These are phyloP conservation scores for Lamellibrachia columna DNA, from an alignment of 2,888 invertebrate genomes.

Conservation along the genomic window DNA sequence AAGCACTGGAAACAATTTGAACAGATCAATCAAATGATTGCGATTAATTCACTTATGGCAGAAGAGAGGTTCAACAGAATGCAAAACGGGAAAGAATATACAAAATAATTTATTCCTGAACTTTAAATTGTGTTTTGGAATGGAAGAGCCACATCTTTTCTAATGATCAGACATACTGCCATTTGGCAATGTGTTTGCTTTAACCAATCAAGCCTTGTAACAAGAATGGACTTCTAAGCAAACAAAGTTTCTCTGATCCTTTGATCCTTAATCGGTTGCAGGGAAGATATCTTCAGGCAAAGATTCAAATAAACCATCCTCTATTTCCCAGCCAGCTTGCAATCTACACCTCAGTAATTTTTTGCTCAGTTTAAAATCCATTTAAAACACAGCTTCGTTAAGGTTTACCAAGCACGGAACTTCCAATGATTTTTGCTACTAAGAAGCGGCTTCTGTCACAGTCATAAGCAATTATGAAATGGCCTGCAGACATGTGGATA, in stretches of 20 bases:
- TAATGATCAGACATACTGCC: background rate
- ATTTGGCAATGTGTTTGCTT: background rate
- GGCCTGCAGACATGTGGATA: background rate
- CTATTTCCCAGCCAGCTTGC: background rate
- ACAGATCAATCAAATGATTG: background rate
- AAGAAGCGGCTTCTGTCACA: background rate
- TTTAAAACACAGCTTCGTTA: background rate
- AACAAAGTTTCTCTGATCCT: background rate
- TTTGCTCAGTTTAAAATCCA: background rate
- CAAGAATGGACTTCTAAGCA: background rate
- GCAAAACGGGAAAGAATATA: background rate
- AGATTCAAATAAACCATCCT: background rate
- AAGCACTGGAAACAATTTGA: background rate
- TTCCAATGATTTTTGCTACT: background rate
- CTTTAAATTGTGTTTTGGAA: background rate
- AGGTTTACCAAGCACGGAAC: background rate
- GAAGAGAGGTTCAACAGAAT: background rate
- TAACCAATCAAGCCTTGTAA: background rate
- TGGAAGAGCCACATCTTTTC: background rate
- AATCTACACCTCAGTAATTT: background rate
- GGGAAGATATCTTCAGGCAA: background rate
- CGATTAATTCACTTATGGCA: background rate
- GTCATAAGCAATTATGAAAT: background rate
- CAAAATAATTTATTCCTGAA: background rate
- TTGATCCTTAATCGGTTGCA: background rate